Evolutionary conservation across 1,140 invertebrate genomes (phyloP).

Genomic region (Apis dorsata): DNA sequence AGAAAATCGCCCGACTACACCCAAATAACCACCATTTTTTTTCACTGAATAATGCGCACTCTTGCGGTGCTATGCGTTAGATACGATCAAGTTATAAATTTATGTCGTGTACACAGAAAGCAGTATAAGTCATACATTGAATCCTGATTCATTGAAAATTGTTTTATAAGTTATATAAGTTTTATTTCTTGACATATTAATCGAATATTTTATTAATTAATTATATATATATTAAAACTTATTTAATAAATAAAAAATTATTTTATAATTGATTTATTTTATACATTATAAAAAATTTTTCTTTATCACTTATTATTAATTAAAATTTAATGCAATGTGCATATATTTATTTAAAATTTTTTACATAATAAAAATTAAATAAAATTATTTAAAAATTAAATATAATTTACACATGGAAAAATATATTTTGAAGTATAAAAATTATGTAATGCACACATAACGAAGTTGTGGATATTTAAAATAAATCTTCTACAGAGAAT

Average conservation of each 20-base stretch:
- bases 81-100: conserved; percentile 30
- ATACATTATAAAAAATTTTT: too few relatives aligned
- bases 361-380: background rate
- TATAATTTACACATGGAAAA: background rate
- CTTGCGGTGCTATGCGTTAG: conserved; percentile 66
- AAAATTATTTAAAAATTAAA: background rate
- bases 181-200: conserved; percentile 16
- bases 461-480: background rate
- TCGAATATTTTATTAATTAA: background rate
- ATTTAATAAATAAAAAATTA: background rate
- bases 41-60: conserved; percentile 62
- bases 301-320: background rate
- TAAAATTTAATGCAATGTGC: background rate
- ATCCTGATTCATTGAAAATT: conserved; percentile 11
- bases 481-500: background rate
- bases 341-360: background rate
- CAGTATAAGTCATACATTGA: background rate
- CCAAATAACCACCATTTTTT: conserved; percentile 79
- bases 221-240: background rate
- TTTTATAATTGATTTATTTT: background rate
- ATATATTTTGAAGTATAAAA: background rate
- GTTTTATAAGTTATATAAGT: background rate
- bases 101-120: conserved; percentile 21
- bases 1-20: conserved; percentile 76
- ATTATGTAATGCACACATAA: background rate